Base-by-base conservation (phyloP, 2,113 vertebrate genomes). In the Clarias gariepinus region DNA sequence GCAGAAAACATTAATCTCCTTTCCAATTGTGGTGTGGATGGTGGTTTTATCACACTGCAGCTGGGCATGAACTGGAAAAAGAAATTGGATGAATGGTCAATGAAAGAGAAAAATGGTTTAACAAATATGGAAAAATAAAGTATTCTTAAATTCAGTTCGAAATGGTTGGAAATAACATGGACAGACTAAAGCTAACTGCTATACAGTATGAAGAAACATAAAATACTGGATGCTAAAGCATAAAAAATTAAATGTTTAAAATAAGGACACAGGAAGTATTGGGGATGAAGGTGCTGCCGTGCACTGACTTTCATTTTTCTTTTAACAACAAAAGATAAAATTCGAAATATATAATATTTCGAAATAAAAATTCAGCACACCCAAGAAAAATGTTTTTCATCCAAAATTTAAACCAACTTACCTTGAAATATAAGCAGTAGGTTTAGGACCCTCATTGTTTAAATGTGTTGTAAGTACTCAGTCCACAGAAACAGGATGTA, bases 1-100 rank as follows among this genome's bases (percentile, higher is more conserved):
- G 91, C 95, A 95, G 81, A 12, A 10, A 13, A 95, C 73, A 1
- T 63, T 41, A 23, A 94, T 88, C 30, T 92, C 86, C 4, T 28
- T 88, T 11, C 94, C 93, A 3, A 93, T 28, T 9, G 80, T 69
- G 18, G 85, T 90, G 2, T 58, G 89, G 82, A 94, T 89, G 16
- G 87, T 7, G 6, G 2, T 33, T 87, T 88, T 90, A 58, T 92
- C 86, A 88, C 94, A 95, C 28, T 88, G 64, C 13, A 94, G 93
- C 60, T 92, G 93, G 47, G 93, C 82, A 86, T 88, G 92, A 23
- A 78, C 94, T 94, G 88, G 1, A 66, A 53, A 63, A 55, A 81
- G 6, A 69, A 53, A 41, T n/a, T 15, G 41, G 25, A 16, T 76
- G 12, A 76, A 53, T 33, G 18, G 28, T 60, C 2, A 64, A 23